These are phyloP conservation scores for Pandemis heparana DNA, from an alignment of 2,888 invertebrate species.

Conservation along the genomic window DNA sequence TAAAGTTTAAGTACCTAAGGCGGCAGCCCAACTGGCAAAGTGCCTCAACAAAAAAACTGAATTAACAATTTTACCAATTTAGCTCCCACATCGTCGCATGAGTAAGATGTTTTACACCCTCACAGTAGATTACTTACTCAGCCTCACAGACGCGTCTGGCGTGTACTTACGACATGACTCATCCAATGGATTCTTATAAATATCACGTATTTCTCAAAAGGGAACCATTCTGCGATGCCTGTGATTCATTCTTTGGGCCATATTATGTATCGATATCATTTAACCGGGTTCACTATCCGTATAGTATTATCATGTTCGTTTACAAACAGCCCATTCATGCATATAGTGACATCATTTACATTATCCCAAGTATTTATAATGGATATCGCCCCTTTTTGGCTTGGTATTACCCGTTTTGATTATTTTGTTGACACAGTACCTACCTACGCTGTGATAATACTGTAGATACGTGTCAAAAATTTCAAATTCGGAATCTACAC, in stretches of 20 bases:
- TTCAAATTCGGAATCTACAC: background rate
- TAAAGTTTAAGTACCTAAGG: background rate
- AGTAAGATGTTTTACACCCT: slow-evolving; percentile 24
- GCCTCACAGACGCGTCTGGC: slow-evolving; percentile 33
- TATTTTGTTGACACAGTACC: background rate
- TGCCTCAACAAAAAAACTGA: background rate
- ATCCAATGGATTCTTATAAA: slow-evolving; percentile 43
- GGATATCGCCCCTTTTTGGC: background rate
- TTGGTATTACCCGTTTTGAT: background rate
- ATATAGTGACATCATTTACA: slow-evolving; percentile 1
- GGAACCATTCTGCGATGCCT: slow-evolving; percentile 18
- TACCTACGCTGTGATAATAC: background rate
- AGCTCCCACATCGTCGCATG: slow-evolving; percentile 1
- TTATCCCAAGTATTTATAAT: background rate
- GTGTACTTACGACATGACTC: slow-evolving; percentile 41
- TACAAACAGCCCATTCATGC: slow-evolving; percentile 3
- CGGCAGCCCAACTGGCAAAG: background rate
- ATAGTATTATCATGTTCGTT: slow-evolving; percentile 11
- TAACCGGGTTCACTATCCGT: background rate
- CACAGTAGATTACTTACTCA: slow-evolving; percentile 34
- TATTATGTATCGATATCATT: slow-evolving; percentile 9
- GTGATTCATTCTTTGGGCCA: slow-evolving; percentile 41
- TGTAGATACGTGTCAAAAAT: background rate
- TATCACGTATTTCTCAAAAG: slow-evolving; percentile 41
- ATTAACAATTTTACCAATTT: background rate